Percentiles rank a stretch among this genome's conserved stretches.
Evolutionary conservation across 2,888 invertebrate genomes (phyloP).

Genomic region (Tromatobia lineatoria): DNA sequence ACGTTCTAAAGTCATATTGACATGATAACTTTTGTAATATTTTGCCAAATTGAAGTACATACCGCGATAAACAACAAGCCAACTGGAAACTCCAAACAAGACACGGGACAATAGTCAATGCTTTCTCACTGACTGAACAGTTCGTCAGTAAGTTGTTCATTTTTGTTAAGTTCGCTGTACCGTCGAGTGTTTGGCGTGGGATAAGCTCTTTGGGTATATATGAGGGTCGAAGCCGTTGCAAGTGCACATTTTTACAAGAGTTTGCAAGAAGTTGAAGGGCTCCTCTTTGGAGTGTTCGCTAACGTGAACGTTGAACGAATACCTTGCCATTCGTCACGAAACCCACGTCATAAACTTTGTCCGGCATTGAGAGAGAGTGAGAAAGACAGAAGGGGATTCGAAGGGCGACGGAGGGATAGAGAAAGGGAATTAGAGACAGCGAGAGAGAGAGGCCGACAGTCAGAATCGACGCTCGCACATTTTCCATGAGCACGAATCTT

Average conservation of each 20-base stretch:
- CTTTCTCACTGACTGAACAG: neutral
- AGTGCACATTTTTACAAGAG: constrained; percentile 31
- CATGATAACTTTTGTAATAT: too few species aligned
- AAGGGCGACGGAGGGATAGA: constrained; percentile 21
- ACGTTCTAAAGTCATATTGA: too few species aligned
- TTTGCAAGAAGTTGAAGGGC: constrained; percentile 49
- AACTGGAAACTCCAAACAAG: neutral
- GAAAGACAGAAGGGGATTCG: constrained; percentile 45
- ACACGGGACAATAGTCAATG: neutral
- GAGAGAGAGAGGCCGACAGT: constrained; percentile 16
- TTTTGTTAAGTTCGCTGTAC: constrained; percentile 11
- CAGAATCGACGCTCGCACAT: constrained; percentile 63
- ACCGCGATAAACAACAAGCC: neutral
- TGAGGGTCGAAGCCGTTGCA: constrained; percentile 4
- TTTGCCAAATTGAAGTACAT: neutral
- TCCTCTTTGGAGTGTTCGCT: constrained; percentile 21
- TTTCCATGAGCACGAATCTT: constrained; percentile 65
- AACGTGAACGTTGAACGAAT: constrained; percentile 54
- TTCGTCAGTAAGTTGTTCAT: constrained; percentile 28
- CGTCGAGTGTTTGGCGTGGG: neutral
- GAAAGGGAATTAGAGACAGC: constrained; percentile 1
- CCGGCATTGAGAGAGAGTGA: constrained; percentile 44
- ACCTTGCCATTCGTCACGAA: constrained; percentile 65
- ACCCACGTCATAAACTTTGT: constrained; percentile 63
- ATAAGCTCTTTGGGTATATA: constrained; percentile 17